Conservation (phyloP, 2,888 invertebrate genomes). For the Sminthurinus aureus region DNA sequence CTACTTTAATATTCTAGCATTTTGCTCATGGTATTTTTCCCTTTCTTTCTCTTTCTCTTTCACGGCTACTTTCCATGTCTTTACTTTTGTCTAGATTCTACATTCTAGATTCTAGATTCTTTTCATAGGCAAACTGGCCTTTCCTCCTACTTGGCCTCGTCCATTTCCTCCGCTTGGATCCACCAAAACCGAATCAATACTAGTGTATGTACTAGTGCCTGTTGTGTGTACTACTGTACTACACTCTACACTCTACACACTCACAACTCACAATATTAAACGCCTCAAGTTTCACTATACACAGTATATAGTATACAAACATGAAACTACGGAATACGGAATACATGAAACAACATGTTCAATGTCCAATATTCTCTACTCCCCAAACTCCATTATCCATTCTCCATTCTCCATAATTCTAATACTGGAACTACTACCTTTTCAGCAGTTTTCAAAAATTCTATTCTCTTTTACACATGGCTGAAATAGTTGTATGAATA, state of each 20-base stretch:
- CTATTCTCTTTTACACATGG: neutral
- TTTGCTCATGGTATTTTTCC: no score
- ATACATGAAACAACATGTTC: no score
- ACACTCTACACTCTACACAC: neutral
- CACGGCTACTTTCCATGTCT: neutral
- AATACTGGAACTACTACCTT: neutral
- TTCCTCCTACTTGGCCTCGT: conserved; percentile 30
- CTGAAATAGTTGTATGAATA: no score
- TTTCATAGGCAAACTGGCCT: neutral
- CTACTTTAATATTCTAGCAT: no score
- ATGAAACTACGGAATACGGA: no score
- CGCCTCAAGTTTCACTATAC: neutral
- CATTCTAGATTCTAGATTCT: neutral
- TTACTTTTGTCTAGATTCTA: neutral
- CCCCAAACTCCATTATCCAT: no score
- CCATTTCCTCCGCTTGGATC: conserved; percentile 11
- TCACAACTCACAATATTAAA: neutral
- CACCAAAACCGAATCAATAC: conserved; percentile 22
- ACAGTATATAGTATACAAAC: no score
- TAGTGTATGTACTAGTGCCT: neutral
- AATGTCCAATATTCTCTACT: no score
- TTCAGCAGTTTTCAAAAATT: neutral
- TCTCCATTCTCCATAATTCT: no score
- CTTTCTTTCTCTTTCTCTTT: conserved; percentile 4
- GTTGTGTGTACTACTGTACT: neutral